Percentiles rank a stretch among this genome's conserved stretches.
phyloP scores from a whole-genome alignment of 2,888 invertebrate genomes.

The Mantis religiosa region DNA sequence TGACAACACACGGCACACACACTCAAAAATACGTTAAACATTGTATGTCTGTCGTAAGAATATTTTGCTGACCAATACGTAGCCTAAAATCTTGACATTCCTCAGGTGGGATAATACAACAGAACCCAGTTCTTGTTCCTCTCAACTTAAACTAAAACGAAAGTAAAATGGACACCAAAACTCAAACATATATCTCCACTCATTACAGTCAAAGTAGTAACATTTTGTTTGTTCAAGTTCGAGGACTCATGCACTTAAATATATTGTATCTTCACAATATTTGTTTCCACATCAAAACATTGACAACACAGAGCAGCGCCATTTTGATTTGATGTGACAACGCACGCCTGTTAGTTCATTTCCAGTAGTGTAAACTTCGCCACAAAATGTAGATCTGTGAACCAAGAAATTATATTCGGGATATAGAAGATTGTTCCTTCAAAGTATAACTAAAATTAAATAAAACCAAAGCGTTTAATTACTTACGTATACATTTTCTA shows the following conservation, averaged over 20 bases:
- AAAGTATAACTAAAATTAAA: background rate
- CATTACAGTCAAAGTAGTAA: background rate
- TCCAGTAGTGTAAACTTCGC: constrained; percentile 5
- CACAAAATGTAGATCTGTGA: constrained; percentile 15
- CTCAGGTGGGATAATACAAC: constrained; percentile 55
- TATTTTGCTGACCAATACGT: constrained; percentile 44
- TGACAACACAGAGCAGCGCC: constrained; percentile 39
- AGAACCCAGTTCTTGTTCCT: background rate
- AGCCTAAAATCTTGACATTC: constrained; percentile 61
- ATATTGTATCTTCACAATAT: constrained; percentile 21
- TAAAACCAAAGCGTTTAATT: background rate
- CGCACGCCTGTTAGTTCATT: constrained; percentile 18
- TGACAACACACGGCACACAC: background rate
- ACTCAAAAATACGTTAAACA: background rate
- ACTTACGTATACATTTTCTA: background rate
- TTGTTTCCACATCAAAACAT: constrained; percentile 38
- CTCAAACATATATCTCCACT: background rate
- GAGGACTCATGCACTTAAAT: background rate
- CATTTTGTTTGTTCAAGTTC: background rate
- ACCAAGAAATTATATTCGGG: background rate
- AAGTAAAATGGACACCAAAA: constrained; percentile 17
- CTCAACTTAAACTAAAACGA: constrained; percentile 4
- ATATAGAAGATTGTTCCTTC: background rate
- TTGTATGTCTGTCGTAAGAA: background rate
- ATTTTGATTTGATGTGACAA: constrained; percentile 37